Percentiles rank a stretch among this genome's conserved stretches.
Conservation (phyloP, 2,888 invertebrate genomes). For the Pyrocoelia pectoralis region DNA sequence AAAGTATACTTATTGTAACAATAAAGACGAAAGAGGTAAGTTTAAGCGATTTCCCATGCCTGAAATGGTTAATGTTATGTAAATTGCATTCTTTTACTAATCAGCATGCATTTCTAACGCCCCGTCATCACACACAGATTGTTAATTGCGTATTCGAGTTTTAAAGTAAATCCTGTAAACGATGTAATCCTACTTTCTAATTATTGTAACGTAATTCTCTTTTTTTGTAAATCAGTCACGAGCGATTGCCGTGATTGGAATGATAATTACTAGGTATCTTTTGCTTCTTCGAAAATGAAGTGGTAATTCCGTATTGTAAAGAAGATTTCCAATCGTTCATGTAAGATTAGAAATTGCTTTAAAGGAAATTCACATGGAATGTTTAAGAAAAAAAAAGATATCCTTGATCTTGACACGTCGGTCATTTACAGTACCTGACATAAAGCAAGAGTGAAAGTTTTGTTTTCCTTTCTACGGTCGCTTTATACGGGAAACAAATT, state of each 20-base stretch:
- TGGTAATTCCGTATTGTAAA: not conserved
- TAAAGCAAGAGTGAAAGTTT: conserved; percentile 18
- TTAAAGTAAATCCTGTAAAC: not conserved
- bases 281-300: not conserved
- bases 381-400: conserved; percentile 13
- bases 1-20: too few relatives aligned
- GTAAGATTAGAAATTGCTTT: not conserved
- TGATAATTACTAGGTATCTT: not conserved
- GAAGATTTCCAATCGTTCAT: not conserved
- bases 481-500: conserved; percentile 7
- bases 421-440: conserved; percentile 23
- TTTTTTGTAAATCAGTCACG: not conserved
- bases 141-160: not conserved
- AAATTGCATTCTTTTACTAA: not conserved
- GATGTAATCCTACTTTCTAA: conserved; percentile 7
- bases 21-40: too few relatives aligned
- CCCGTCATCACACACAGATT: not conserved
- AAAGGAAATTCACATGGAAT: not conserved
- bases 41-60: not conserved
- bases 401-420: conserved; percentile 32
- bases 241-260: not conserved
- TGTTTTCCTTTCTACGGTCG: conserved; percentile 14
- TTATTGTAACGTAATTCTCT: not conserved
- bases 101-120: not conserved
- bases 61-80: not conserved